Evolutionary conservation across 2,113 vertebrate species (phyloP).

Genomic region (Callocephalon fimbriatum): DNA sequence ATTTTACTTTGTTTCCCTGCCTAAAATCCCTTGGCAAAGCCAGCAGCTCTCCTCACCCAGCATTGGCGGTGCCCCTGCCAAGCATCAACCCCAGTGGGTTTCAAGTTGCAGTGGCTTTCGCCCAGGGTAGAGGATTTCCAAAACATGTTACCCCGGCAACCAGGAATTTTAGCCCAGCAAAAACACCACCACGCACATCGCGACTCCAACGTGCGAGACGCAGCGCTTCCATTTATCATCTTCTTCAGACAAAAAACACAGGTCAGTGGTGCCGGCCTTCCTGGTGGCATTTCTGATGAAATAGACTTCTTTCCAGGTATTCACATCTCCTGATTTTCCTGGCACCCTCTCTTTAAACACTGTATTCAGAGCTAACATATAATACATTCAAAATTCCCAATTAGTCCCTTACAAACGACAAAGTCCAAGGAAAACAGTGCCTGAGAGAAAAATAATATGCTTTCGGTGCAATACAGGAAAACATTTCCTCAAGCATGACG

Average conservation of each 20-base stretch:
- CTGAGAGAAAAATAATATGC: conserved; percentile 7
- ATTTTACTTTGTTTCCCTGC: not conserved
- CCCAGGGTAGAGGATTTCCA: conserved; percentile 30
- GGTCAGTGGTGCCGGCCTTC: not conserved
- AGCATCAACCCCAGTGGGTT: not conserved
- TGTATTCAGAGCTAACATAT: not conserved
- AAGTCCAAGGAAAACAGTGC: conserved; percentile 44
- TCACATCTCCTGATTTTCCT: conserved; percentile 20
- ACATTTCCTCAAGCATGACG: not conserved
- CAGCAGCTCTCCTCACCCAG: not conserved
- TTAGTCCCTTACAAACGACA: not conserved
- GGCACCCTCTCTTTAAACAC: not conserved
- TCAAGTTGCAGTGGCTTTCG: conserved; percentile 30
- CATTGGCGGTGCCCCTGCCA: not conserved
- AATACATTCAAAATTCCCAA: not conserved
- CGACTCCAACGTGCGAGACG: not conserved
- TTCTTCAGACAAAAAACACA: not conserved
- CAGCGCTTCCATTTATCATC: conserved; percentile 28
- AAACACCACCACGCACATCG: not conserved
- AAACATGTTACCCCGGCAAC: conserved; percentile 23
- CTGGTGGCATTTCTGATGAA: not conserved
- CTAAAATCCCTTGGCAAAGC: not conserved
- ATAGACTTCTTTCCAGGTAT: not conserved
- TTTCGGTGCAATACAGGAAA: not conserved
- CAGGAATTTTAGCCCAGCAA: conserved; percentile 12